phyloP scores from a whole-genome alignment of 1,140 invertebrate genomes.

The Trissolcus basalis region DNA sequence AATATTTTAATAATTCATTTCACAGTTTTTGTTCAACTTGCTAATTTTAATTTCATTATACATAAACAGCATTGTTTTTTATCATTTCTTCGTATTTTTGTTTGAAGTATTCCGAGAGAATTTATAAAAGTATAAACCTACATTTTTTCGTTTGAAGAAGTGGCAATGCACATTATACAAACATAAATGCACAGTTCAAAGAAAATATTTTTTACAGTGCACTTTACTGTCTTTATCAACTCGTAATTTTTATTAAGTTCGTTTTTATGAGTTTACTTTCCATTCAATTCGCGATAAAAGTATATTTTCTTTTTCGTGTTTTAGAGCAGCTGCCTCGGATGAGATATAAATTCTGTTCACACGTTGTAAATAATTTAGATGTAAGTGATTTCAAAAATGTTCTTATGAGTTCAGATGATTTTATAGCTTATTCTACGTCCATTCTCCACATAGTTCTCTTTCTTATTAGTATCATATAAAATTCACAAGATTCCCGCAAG shows the following conservation, averaged over 20 bases:
- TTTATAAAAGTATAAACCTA: no score
- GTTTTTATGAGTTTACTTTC: slow-evolving; percentile 11
- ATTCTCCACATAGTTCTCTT: not conserved
- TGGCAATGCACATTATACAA: no score
- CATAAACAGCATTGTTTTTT: no score
- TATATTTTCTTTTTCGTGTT: slow-evolving; percentile 6
- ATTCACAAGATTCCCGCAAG: slow-evolving; percentile 21
- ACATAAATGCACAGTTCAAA: no score
- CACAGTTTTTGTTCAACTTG: no score
- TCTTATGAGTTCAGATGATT: slow-evolving; percentile 35
- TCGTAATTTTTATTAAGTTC: slow-evolving; percentile 8
- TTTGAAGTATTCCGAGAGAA: no score
- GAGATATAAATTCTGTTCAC: slow-evolving; percentile 31
- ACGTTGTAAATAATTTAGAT: slow-evolving; percentile 43
- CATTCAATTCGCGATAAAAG: not conserved
- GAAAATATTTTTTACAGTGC: no score
- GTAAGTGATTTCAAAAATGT: slow-evolving; percentile 48
- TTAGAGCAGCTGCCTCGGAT: slow-evolving; percentile 1
- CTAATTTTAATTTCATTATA: no score
- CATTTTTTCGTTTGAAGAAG: no score
- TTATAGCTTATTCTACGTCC: slow-evolving; percentile 35
- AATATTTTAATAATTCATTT: no score
- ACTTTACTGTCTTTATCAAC: slow-evolving; percentile 14
- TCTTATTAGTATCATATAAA: slow-evolving; percentile 35
- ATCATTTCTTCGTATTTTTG: no score